A percentile compares a stretch with the other conserved stretches of the same genome.
These are phyloP conservation scores for Andrena cerasifolii DNA, from an alignment of 1,140 invertebrate genomes.

Conservation along the genomic window DNA sequence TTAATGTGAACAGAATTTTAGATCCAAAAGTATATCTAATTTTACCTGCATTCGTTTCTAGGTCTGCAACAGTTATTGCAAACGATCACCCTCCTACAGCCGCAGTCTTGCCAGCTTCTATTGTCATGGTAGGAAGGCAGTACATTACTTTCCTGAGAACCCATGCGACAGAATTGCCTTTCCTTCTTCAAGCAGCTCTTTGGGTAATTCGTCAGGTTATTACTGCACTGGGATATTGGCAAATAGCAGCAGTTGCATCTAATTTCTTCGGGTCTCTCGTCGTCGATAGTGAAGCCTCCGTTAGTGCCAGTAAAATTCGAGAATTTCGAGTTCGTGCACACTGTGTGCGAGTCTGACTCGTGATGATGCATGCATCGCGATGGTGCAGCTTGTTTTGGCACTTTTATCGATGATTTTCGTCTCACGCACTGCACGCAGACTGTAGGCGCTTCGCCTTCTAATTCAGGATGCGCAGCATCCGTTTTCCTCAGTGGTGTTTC, in stretches of 20 bases:
- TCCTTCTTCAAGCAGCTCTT: conserved; percentile 47
- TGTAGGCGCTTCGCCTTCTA: background rate
- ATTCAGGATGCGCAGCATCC: rapidly evolving
- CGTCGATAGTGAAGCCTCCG: background rate
- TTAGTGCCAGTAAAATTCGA: background rate
- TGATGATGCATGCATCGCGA: background rate
- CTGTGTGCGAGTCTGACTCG: background rate
- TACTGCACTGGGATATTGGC: background rate
- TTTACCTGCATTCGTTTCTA: conserved; percentile 33
- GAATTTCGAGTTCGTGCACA: background rate
- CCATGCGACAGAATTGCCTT: background rate
- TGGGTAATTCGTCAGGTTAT: background rate
- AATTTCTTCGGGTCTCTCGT: background rate
- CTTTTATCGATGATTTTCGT: background rate
- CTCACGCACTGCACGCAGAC: background rate
- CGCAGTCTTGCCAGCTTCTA: conserved; percentile 34
- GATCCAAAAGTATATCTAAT: too few species aligned
- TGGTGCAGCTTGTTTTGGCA: background rate
- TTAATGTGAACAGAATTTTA: too few species aligned
- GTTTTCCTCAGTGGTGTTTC: background rate
- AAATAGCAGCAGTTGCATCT: conserved; percentile 10
- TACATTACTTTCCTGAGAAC: background rate
- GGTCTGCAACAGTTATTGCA: conserved; percentile 6
- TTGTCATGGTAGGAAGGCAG: background rate
- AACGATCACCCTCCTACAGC: conserved; percentile 17